A percentile compares a stretch with the other conserved stretches of the same genome.
Evolutionary conservation across 2,113 vertebrate genomes (phyloP).

Genomic region (Chaetodon auriga): DNA sequence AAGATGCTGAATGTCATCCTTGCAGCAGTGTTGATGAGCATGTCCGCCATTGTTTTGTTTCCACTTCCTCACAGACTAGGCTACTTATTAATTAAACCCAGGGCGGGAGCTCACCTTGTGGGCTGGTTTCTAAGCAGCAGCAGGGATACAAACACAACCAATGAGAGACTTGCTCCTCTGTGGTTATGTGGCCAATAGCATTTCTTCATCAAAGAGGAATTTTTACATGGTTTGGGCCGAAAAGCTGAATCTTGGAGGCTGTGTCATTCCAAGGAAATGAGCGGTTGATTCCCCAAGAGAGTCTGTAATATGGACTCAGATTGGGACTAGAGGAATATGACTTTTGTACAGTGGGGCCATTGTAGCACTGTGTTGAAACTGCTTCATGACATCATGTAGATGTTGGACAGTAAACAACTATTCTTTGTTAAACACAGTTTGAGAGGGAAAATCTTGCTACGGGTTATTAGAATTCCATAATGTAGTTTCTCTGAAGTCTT

Average conservation of each 20-base stretch:
- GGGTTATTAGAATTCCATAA: slow-evolving; percentile 35
- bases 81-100: slow-evolving; percentile 39
- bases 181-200: slow-evolving; percentile 36
- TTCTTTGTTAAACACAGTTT: slow-evolving; percentile 53
- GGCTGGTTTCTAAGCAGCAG: slow-evolving; percentile 71
- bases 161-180: slow-evolving; percentile 51
- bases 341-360: slow-evolving; percentile 63
- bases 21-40: background rate
- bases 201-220: slow-evolving; percentile 74
- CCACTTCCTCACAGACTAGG: slow-evolving; percentile 3
- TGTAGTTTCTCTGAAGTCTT: slow-evolving; percentile 17
- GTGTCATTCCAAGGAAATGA: slow-evolving; percentile 57
- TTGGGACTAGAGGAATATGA: slow-evolving; percentile 18
- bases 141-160: slow-evolving; percentile 70
- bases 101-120: slow-evolving; percentile 62
- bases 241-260: slow-evolving; percentile 29
- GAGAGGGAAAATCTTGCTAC: slow-evolving; percentile 22
- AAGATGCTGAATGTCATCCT: slow-evolving; percentile 5
- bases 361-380: slow-evolving; percentile 46
- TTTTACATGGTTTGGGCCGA: slow-evolving; percentile 54
- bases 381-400: slow-evolving; percentile 61
- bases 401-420: slow-evolving; percentile 59
- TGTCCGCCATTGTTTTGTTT: background rate
- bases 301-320: slow-evolving; percentile 33
- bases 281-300: slow-evolving; percentile 47